phyloP scores from a whole-genome alignment of 2,113 vertebrate species.

The Hydrochoerus hydrochaeris region DNA sequence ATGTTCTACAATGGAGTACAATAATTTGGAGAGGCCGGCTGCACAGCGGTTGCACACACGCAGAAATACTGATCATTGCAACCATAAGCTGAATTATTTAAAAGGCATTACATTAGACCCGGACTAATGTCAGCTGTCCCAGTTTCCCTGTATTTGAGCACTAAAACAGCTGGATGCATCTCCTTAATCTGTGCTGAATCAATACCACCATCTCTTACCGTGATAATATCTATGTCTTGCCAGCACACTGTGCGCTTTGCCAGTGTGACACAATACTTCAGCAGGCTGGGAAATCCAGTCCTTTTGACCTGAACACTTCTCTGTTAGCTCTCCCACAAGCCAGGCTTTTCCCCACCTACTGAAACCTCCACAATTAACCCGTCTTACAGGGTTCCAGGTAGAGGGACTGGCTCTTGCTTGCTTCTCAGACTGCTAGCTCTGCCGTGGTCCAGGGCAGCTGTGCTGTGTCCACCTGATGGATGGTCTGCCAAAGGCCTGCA shows the following conservation, averaged over 20 bases:
- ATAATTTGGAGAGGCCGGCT: rapidly evolving
- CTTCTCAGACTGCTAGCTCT: rapidly evolving
- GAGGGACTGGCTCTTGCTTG: too few species aligned
- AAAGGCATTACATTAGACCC: neutral
- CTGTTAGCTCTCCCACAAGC: rapidly evolving
- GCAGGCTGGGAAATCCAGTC: rapidly evolving
- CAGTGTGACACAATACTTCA: too few species aligned
- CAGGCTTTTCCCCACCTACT: neutral
- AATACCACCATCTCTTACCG: rapidly evolving
- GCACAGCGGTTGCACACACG: neutral
- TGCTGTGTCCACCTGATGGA: rapidly evolving
- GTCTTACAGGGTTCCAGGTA: rapidly evolving
- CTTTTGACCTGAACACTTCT: rapidly evolving
- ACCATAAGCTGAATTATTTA: neutral
- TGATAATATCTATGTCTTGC: rapidly evolving
- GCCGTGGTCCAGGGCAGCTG: rapidly evolving
- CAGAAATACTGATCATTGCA: rapidly evolving
- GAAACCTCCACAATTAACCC: rapidly evolving
- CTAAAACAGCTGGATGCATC: rapidly evolving
- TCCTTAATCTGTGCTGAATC: neutral
- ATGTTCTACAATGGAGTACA: neutral
- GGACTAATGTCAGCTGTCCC: rapidly evolving
- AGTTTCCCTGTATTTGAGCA: neutral
- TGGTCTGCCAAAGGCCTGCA: too few species aligned
- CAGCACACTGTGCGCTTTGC: neutral